Percentiles rank a stretch among this genome's conserved stretches.
These are phyloP conservation scores for Trigoniulus corallinus DNA, from an alignment of 1,140 invertebrate genomes.

Conservation along the genomic window DNA sequence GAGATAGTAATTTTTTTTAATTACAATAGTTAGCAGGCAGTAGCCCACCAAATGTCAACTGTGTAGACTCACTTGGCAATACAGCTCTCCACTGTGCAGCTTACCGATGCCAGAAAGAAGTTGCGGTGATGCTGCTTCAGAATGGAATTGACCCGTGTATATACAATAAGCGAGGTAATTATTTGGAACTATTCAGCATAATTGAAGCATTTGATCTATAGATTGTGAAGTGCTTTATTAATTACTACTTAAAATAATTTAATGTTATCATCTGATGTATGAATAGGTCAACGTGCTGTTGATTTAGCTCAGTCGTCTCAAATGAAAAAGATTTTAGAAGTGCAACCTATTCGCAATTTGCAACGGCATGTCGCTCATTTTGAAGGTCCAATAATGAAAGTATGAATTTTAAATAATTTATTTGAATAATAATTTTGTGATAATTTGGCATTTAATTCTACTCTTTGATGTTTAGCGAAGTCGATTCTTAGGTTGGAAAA, in stretches of 20 bases:
- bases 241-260: conserved; percentile 4
- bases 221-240: no score
- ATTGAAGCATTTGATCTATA: no score
- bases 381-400: conserved; percentile 44
- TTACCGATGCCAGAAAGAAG: conserved; percentile 42
- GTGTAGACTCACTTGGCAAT: conserved; percentile 39
- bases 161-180: conserved; percentile 29
- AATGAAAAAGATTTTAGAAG: conserved; percentile 46
- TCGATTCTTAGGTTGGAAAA: conserved; percentile 43
- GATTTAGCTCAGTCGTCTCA: conserved; percentile 40
- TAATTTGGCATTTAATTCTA: not conserved
- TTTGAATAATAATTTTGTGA: not conserved
- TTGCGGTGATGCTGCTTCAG: conserved; percentile 45
- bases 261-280: conserved; percentile 9
- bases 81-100: conserved; percentile 48
- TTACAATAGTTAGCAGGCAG: conserved; percentile 21
- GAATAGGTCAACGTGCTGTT: conserved; percentile 40
- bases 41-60: conserved; percentile 29
- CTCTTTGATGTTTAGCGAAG: conserved; percentile 27
- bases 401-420: conserved; percentile 8
- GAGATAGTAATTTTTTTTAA: not conserved
- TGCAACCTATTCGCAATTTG: conserved; percentile 39
- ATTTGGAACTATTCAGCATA: conserved; percentile 2
- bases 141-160: conserved; percentile 31
- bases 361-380: conserved; percentile 38